Evolutionary conservation across 1,140 invertebrate genomes (phyloP).

Genomic region (Polypedilum pembai): DNA sequence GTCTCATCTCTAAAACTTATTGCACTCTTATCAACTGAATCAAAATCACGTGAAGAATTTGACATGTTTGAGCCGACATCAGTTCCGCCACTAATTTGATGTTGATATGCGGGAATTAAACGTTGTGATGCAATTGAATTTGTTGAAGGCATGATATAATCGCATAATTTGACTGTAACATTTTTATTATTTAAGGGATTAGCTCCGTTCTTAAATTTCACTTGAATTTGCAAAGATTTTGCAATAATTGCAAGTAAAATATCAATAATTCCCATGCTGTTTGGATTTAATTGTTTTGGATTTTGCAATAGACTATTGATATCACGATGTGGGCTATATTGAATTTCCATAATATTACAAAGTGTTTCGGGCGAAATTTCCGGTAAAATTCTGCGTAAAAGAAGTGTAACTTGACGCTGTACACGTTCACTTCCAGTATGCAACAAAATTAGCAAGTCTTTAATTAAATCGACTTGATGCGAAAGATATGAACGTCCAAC

Average conservation of each 20-base stretch:
- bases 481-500: constrained; percentile 85
- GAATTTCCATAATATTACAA: constrained; percentile 58
- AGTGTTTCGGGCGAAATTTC: constrained; percentile 65
- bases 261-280: constrained; percentile 63
- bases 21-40: constrained; percentile 5
- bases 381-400: constrained; percentile 74
- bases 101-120: neutral
- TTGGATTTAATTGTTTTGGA: constrained; percentile 54
- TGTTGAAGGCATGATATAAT: constrained; percentile 33
- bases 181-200: constrained; percentile 37
- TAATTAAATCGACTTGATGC: constrained; percentile 74
- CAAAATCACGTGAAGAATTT: neutral
- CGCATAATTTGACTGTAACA: constrained; percentile 39
- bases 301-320: constrained; percentile 61
- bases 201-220: constrained; percentile 61
- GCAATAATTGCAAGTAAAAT: constrained; percentile 81
- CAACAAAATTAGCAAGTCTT: constrained; percentile 76
- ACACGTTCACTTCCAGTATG: constrained; percentile 92
- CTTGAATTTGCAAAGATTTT: constrained; percentile 78
- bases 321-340: constrained; percentile 63
- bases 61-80: neutral
- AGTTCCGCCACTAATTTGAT: constrained; percentile 19
- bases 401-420: constrained; percentile 81
- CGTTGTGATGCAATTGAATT: neutral
- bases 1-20: neutral